A percentile compares a stretch with the other conserved stretches of the same genome.
These are phyloP conservation scores for Lasioglossum leucozonium DNA, from an alignment of 2,888 invertebrate genomes.

Conservation along the genomic window DNA sequence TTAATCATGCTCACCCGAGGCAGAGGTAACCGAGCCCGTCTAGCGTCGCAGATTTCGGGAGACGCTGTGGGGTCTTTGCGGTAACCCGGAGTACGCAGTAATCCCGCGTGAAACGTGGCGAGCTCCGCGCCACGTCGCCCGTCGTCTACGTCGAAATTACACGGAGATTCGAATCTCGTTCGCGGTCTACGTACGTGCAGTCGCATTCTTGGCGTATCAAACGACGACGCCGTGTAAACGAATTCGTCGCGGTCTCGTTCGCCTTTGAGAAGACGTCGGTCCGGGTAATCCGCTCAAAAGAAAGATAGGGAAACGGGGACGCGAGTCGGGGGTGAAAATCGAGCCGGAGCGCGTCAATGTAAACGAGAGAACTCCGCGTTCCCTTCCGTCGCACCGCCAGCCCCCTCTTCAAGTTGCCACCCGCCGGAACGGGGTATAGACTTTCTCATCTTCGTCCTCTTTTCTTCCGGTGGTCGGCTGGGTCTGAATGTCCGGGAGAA, in stretches of 20 bases:
- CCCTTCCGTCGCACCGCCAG: no score
- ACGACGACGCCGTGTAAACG: conserved; percentile 31
- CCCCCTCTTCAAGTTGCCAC: background rate
- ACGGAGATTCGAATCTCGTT: conserved; percentile 9
- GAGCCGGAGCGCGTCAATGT: conserved; percentile 44
- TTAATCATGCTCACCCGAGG: background rate
- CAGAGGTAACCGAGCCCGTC: background rate
- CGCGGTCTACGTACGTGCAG: conserved; percentile 8
- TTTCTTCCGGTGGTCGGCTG: conserved; percentile 21
- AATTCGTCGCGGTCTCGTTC: conserved; percentile 15
- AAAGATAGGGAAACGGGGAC: conserved; percentile 34
- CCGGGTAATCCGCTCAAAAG: conserved; percentile 49
- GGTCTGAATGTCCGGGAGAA: conserved; percentile 48
- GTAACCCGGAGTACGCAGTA: conserved; percentile 4
- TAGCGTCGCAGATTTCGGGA: background rate
- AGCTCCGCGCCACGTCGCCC: no score
- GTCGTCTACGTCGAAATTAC: conserved; percentile 2
- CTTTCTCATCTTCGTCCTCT: conserved; percentile 31
- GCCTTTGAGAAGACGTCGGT: conserved; percentile 28
- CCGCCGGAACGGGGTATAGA: conserved; percentile 1
- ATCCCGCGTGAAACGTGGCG: conserved; percentile 4
- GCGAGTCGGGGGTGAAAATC: conserved; percentile 49
- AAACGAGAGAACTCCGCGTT: conserved; percentile 29
- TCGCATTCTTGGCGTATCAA: conserved; percentile 23
- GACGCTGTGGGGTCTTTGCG: background rate